These are phyloP conservation scores for Corvus cornix DNA, from an alignment of 2,113 vertebrate genomes.

Conservation along the genomic window DNA sequence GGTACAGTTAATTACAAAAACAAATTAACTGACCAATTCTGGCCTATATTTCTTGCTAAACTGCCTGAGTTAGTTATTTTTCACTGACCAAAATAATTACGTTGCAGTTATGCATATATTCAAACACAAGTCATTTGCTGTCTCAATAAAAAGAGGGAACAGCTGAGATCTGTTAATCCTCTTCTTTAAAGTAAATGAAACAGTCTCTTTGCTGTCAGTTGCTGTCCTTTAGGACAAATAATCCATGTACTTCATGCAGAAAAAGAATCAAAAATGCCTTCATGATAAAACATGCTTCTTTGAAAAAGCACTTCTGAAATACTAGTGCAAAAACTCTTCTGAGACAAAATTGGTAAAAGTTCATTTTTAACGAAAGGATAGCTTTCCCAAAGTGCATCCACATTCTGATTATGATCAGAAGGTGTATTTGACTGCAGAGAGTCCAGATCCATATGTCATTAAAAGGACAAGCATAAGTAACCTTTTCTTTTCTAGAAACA, in stretches of 20 bases:
- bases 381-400: background rate
- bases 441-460: conserved; percentile 32
- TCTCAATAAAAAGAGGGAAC: conserved; percentile 51
- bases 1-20: conserved; percentile 70
- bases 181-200: conserved; percentile 66
- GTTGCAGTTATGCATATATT: conserved; percentile 60
- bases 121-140: conserved; percentile 57
- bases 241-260: conserved; percentile 37
- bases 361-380: conserved; percentile 46
- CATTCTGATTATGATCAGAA: conserved; percentile 29
- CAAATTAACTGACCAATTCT: conserved; percentile 61
- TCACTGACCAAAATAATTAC: conserved; percentile 71
- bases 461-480: conserved; percentile 8
- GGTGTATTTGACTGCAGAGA: conserved; percentile 18
- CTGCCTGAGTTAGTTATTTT: conserved; percentile 59
- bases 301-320: conserved; percentile 58
- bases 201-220: conserved; percentile 47
- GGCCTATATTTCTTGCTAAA: conserved; percentile 58
- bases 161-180: conserved; percentile 70
- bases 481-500: background rate
- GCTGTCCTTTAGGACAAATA: conserved; percentile 68
- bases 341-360: conserved; percentile 30
- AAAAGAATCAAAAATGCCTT: conserved; percentile 42
- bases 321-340: conserved; percentile 35
- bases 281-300: conserved; percentile 26